Evolutionary conservation across 2,888 invertebrate species (phyloP).

Genomic region (Hydraecia micacea): DNA sequence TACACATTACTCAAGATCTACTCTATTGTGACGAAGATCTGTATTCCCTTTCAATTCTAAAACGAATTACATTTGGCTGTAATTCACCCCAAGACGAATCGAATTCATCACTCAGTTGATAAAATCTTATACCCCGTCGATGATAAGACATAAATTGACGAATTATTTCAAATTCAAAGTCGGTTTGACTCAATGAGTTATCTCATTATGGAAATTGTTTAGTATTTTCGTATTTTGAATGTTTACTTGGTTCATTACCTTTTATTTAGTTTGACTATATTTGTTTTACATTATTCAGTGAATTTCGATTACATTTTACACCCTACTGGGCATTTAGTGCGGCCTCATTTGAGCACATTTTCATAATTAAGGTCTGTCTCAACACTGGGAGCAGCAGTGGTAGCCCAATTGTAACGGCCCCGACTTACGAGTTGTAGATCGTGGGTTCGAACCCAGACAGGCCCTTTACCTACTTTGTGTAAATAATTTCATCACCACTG

Average conservation of each 20-base stretch:
- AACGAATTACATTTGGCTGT: conserved; percentile 81
- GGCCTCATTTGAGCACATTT: conserved; percentile 36
- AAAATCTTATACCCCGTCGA: conserved; percentile 65
- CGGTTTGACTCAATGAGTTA: conserved; percentile 52
- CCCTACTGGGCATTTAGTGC: conserved; percentile 17
- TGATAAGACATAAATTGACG: conserved; percentile 64
- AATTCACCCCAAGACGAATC: conserved; percentile 75
- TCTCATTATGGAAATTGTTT: conserved; percentile 57
- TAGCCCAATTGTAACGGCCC: neutral
- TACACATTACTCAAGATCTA: conserved; percentile 83
- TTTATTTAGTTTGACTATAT: conserved; percentile 34
- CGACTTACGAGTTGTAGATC: neutral
- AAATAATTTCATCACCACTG: neutral
- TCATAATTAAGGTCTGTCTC: conserved; percentile 30
- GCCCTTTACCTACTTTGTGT: neutral
- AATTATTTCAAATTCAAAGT: conserved; percentile 61
- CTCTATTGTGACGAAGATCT: conserved; percentile 81
- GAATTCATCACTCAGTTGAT: conserved; percentile 73
- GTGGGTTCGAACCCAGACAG: neutral
- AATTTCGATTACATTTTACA: conserved; percentile 10
- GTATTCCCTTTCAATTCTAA: conserved; percentile 78
- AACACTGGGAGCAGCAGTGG: neutral
- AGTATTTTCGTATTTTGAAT: conserved; percentile 53
- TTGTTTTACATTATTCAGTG: conserved; percentile 37
- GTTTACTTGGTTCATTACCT: conserved; percentile 39